Conservation (phyloP, 2,797 vertebrate genomes). For the Sorex maritimensis region DNA sequence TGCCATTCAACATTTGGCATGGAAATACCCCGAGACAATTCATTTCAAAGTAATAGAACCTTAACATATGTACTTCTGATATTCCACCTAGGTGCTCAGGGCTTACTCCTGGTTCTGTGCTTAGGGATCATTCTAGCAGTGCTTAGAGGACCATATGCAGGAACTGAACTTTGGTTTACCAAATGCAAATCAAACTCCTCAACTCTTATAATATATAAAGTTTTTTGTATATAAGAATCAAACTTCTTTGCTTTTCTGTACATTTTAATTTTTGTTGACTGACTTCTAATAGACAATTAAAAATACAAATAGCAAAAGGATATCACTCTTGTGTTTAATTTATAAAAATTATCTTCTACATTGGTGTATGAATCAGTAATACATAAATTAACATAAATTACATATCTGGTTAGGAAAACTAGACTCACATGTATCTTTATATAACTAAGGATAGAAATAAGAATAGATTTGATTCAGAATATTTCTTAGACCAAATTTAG, state of each 20-base stretch:
- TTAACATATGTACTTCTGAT: conserved; percentile 9
- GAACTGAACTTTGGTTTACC: too few relatives aligned
- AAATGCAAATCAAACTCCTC: too few relatives aligned
- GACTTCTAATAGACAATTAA: conserved; percentile 57
- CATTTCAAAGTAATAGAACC: background rate
- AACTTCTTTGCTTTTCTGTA: conserved; percentile 44
- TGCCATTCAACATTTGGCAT: background rate
- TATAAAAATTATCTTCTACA: conserved; percentile 1
- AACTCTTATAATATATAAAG: background rate
- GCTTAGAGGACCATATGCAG: too few relatives aligned
- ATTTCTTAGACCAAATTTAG: conserved; percentile 59
- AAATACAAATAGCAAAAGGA: conserved; percentile 65
- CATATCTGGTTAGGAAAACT: conserved; percentile 31
- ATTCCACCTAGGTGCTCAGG: background rate
- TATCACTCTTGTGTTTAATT: conserved; percentile 65
- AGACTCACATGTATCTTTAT: background rate
- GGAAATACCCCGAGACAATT: conserved; percentile 11
- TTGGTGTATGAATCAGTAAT: conserved; percentile 55
- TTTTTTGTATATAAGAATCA: conserved; percentile 33
- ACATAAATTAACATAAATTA: conserved; percentile 36
- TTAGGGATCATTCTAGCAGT: too few relatives aligned
- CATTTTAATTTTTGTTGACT: conserved; percentile 60
- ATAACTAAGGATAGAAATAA: background rate
- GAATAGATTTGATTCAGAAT: conserved; percentile 16
- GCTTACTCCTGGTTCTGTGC: too few relatives aligned